Evolutionary conservation across 2,113 vertebrate species (phyloP).

Genomic region (Caranx ignobilis): DNA sequence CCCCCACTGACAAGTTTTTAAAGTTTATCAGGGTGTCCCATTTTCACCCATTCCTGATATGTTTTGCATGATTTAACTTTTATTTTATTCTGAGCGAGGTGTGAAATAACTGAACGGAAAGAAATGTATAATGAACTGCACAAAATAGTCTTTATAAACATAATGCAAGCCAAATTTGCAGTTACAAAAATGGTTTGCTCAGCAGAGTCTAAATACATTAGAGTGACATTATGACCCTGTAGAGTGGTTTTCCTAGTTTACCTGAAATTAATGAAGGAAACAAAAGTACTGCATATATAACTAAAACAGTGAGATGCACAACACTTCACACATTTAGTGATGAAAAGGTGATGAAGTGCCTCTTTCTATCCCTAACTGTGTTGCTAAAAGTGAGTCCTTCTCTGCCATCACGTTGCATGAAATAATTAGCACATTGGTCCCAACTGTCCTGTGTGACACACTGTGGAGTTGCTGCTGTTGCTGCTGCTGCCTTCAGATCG

Average conservation of each 20-base stretch:
- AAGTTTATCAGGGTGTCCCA: too few relatives aligned
- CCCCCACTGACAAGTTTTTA: too few relatives aligned
- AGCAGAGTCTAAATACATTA: too few relatives aligned
- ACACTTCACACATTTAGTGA: neutral
- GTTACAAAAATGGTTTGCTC: too few relatives aligned
- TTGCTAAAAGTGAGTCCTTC: neutral
- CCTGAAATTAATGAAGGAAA: neutral
- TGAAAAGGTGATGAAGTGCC: neutral
- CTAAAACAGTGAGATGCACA: neutral
- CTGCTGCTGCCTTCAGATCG: neutral
- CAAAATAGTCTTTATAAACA: too few relatives aligned
- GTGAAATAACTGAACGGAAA: too few relatives aligned
- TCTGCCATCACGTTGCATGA: neutral
- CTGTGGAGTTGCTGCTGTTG: neutral
- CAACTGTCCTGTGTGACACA: neutral
- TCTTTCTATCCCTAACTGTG: neutral
- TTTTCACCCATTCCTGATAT: too few relatives aligned
- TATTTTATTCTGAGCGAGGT: too few relatives aligned
- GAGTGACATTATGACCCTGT: too few relatives aligned
- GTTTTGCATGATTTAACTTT: too few relatives aligned
- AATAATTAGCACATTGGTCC: neutral
- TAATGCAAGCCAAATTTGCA: too few relatives aligned
- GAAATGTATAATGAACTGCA: too few relatives aligned
- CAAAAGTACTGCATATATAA: neutral
- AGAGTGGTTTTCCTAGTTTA: neutral